Percentiles rank a stretch among this genome's conserved stretches.
Conservation (phyloP, 1,140 invertebrate species). For the Eueides isabella region DNA sequence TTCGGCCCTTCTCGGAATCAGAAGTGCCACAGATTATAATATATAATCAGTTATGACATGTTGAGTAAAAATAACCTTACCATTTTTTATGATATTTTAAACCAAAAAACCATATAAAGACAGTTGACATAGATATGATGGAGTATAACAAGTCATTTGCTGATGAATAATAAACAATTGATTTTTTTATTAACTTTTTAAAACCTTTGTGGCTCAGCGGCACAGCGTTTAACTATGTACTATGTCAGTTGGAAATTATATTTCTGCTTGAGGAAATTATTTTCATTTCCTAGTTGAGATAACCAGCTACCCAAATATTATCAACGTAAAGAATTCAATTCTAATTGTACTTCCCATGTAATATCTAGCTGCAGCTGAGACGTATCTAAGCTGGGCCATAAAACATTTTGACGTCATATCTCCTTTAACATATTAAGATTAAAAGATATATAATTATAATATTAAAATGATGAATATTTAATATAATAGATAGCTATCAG, state of each 20-base stretch:
- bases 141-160: neutral
- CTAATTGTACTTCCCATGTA: too few relatives aligned
- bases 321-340: too few relatives aligned
- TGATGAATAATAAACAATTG: neutral
- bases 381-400: neutral
- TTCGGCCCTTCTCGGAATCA: constrained; percentile 46
- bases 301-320: too few relatives aligned
- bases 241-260: too few relatives aligned
- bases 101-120: neutral
- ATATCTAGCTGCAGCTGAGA: too few relatives aligned
- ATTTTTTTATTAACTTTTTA: neutral
- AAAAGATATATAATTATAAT: neutral
- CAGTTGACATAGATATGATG: neutral
- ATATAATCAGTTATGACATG: neutral
- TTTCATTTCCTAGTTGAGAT: too few relatives aligned
- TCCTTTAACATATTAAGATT: neutral
- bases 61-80: neutral
- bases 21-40: constrained; percentile 40
- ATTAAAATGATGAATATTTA: constrained; percentile 8
- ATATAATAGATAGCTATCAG: constrained; percentile 19
- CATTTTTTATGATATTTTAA: neutral
- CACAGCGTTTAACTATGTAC: neutral
- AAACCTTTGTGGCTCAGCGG: neutral
- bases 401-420: neutral
- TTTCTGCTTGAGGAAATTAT: too few relatives aligned